phyloP scores from a whole-genome alignment of 2,113 vertebrate genomes.

The Pogona vitticeps region DNA sequence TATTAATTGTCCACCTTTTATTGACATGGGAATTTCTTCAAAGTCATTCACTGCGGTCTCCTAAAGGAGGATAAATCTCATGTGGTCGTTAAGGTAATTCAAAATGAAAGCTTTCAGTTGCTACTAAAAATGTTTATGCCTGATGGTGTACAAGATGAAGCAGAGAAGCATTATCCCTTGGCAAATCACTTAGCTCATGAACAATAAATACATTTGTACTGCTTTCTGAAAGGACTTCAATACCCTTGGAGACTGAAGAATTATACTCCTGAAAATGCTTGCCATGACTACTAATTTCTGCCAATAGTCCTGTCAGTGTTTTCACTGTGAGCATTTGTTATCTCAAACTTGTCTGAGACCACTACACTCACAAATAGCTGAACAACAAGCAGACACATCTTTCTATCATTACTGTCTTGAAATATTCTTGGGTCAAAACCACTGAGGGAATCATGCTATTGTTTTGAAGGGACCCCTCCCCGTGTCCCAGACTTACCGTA shows the following conservation, averaged over 20 bases:
- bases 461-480: neutral
- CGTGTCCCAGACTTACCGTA: no score
- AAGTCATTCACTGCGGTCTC: neutral
- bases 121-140: neutral
- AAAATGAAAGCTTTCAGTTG: neutral
- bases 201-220: constrained; percentile 13
- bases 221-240: neutral
- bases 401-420: neutral
- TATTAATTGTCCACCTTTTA: neutral
- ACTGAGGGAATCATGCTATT: neutral
- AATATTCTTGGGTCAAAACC: neutral
- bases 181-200: neutral
- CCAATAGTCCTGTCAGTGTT: neutral
- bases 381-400: neutral
- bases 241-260: neutral
- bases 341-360: neutral
- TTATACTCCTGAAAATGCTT: neutral
- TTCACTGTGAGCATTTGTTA: constrained; percentile 2
- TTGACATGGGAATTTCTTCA: constrained; percentile 16
- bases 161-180: neutral
- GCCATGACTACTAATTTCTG: constrained; percentile 2
- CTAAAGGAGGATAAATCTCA: neutral
- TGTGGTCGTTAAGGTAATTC: constrained; percentile 1
- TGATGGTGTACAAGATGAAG: neutral
- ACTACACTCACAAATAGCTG: neutral